Conservation (phyloP, 2,888 invertebrate genomes). For the Onchidella celtica region DNA sequence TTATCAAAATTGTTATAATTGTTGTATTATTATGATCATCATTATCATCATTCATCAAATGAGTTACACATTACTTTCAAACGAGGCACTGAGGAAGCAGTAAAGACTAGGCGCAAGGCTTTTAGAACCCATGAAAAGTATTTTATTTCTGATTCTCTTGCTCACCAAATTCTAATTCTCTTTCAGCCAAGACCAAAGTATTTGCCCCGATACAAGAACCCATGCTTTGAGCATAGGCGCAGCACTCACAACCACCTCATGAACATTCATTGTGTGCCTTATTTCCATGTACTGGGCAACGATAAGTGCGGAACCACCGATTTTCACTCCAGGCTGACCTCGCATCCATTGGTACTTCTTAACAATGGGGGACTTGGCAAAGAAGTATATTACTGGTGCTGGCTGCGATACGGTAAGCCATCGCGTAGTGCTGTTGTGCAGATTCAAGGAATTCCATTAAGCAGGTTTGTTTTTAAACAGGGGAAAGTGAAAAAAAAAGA, state of each 20-base stretch:
- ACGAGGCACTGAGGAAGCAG: no score
- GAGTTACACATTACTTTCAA: no score
- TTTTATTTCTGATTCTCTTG: no score
- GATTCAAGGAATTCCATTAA: no score
- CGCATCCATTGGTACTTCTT: constrained; percentile 61
- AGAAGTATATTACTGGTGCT: constrained; percentile 72
- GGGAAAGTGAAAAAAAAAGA: no score
- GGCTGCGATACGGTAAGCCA: constrained; percentile 66
- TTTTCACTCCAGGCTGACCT: constrained; percentile 59
- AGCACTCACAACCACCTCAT: not conserved
- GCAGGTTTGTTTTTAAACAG: no score
- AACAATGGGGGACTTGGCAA: constrained; percentile 62
- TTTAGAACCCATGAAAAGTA: no score
- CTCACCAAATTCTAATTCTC: not conserved
- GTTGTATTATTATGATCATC: no score
- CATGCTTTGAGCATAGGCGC: not conserved
- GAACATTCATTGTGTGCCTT: constrained; percentile 61
- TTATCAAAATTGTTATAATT: no score
- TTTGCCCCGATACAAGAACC: constrained; percentile 5
- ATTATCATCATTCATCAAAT: no score
- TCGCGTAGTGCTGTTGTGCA: no score
- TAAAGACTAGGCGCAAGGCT: no score
- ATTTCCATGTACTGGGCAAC: constrained; percentile 68
- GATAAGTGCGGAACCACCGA: constrained; percentile 72
- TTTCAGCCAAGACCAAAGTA: constrained; percentile 3